Base-by-base conservation (phyloP, 2,888 invertebrate genomes). In the Macaria notata region DNA sequence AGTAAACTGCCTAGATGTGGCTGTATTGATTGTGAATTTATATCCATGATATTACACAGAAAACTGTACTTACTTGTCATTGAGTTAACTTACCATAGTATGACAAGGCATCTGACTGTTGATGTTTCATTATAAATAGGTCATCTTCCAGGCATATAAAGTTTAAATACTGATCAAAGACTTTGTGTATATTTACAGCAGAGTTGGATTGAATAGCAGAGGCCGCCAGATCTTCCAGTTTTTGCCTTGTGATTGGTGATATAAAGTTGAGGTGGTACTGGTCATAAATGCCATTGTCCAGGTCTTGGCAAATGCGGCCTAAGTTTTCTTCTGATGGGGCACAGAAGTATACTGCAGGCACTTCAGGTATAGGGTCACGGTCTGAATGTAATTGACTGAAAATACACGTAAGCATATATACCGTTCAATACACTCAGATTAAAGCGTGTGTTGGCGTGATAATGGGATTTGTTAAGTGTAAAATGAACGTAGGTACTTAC, bases 61-160 rank as follows among this genome's bases (percentile, higher is more conserved):
- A n/a, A n/a, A 19, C 19, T 19, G 2, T 19, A 19, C n/a, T n/a
- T n/a, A 19, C 19, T 19, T 19, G 19, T 19, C 19, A 19, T 19
- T 19, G 19, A 19, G 19, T 19, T 19, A 1, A 83, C 83, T 87
- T 90, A 96, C 96, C 95, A 91, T 98, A 99, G 86, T 98, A 99
- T 1, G 98, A 98, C 59, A 99, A 92, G 43, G 94, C 85, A 73
- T 98, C 98, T 72, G 96, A 96, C 76, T 97, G 97, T 81, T 98
- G 98, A 85, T 99, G 98, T 77, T 97, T 95, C 74, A 99, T 92
- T 54, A 97, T 94, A 86, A 99, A 99, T 83, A 99, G 94, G 81
- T 99, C 99, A 86, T 99, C 98, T 92, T 99, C 99, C 65, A 99
- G 90, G 47, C 98, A 96, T 71, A 99, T 98, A 76, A 99, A 99